phyloP scores from a whole-genome alignment of 2,797 vertebrate genomes.

The Champsocephalus esox region DNA sequence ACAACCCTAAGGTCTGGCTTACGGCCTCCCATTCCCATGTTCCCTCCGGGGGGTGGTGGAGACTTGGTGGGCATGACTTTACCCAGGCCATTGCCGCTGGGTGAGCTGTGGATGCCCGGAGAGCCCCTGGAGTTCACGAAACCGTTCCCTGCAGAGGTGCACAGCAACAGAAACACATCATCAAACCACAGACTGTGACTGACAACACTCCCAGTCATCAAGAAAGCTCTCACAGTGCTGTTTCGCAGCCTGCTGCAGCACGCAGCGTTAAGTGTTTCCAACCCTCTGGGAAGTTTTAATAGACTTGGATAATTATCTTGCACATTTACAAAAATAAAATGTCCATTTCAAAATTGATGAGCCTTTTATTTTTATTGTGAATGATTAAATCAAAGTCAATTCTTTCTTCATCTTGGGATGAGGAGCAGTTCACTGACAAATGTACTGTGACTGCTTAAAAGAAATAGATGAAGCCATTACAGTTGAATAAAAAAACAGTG shows the following conservation, averaged over 20 bases:
- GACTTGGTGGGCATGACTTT: conserved; percentile 98
- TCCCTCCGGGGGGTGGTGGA: conserved; percentile 94
- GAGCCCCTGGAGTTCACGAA: conserved; percentile 97
- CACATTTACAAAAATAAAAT: conserved; percentile 88
- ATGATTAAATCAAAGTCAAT: conserved; percentile 81
- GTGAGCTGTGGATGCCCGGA: conserved; percentile 90
- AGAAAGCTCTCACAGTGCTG: conserved; percentile 70
- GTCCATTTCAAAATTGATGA: conserved; percentile 89
- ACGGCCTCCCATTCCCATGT: conserved; percentile 92
- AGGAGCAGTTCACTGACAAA: conserved; percentile 85
- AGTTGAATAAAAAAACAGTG: conserved; percentile 73
- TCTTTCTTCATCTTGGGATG: conserved; percentile 78
- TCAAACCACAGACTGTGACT: conserved; percentile 78
- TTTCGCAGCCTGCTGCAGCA: conserved; percentile 76
- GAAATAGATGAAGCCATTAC: conserved; percentile 81
- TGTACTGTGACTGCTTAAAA: conserved; percentile 87
- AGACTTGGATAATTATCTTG: conserved; percentile 86
- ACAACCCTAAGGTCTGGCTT: conserved; percentile 98
- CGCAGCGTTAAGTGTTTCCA: conserved; percentile 83
- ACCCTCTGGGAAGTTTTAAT: conserved; percentile 89
- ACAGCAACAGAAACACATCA: conserved; percentile 78
- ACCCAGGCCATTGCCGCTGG: conserved; percentile 93
- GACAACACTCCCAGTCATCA: conserved; percentile 79
- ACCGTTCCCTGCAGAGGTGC: conserved; percentile 92
- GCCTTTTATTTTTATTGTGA: conserved; percentile 85